Conservation (phyloP, 2,113 vertebrate species). For the Muscicapa adusta region DNA sequence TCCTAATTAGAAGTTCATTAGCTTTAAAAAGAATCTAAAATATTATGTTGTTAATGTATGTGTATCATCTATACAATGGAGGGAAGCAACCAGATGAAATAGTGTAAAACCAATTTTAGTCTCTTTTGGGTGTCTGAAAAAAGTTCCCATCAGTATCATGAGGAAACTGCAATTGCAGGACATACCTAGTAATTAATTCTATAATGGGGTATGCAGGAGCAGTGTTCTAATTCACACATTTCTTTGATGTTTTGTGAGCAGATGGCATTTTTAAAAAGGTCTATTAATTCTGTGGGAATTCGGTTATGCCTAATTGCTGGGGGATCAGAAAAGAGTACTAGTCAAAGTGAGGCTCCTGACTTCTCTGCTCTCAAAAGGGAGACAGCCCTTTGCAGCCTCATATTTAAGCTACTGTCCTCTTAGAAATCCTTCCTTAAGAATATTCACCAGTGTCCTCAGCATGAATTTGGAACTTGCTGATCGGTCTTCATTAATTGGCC, state of each 20-base stretch:
- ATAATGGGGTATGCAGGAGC: background rate
- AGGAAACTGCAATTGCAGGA: background rate
- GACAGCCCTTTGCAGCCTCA: background rate
- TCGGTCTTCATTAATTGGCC: background rate
- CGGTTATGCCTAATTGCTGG: background rate
- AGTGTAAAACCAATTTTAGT: background rate
- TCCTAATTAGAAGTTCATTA: background rate
- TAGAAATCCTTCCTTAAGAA: background rate
- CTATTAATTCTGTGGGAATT: background rate
- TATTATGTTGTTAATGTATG: accelerated
- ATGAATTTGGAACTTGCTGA: background rate
- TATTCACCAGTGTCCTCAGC: background rate
- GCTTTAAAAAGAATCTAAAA: background rate
- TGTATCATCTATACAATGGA: background rate
- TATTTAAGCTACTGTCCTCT: background rate
- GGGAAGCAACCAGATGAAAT: background rate
- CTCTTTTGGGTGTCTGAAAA: background rate
- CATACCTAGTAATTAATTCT: background rate
- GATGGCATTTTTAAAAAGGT: background rate
- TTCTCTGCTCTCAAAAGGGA: background rate
- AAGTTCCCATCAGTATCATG: background rate
- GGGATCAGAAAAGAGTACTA: background rate
- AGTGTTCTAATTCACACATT: background rate
- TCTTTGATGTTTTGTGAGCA: background rate
- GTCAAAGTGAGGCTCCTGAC: background rate